These are phyloP conservation scores for Dryomyza anilis DNA, from an alignment of 2,888 invertebrate genomes.

Conservation along the genomic window DNA sequence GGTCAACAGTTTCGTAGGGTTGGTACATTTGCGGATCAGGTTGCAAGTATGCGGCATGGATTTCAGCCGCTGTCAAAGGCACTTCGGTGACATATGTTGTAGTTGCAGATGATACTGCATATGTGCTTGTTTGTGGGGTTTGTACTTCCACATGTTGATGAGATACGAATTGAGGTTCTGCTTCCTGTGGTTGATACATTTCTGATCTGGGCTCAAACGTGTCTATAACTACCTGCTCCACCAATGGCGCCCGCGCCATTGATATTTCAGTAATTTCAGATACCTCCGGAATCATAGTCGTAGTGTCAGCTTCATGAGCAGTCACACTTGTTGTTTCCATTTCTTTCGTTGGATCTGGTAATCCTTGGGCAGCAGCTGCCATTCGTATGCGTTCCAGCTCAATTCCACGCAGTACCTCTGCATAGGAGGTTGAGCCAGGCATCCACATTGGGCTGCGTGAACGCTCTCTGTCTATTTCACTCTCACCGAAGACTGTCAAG, in stretches of 20 bases:
- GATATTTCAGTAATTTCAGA: slow-evolving; percentile 2
- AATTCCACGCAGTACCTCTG: slow-evolving; percentile 76
- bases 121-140: background rate
- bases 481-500: slow-evolving; percentile 43
- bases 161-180: background rate
- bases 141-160: slow-evolving; percentile 15
- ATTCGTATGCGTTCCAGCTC: slow-evolving; percentile 51
- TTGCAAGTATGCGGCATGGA: slow-evolving; percentile 53
- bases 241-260: slow-evolving; percentile 37
- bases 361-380: slow-evolving; percentile 25
- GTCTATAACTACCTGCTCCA: background rate
- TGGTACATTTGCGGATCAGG: slow-evolving; percentile 53
- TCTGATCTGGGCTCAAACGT: background rate
- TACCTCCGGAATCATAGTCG: background rate
- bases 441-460: slow-evolving; percentile 76
- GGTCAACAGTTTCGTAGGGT: slow-evolving; percentile 52
- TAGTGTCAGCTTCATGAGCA: background rate
- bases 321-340: slow-evolving; percentile 7
- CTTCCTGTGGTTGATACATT: background rate
- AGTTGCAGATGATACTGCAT: background rate
- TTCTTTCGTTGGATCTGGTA: slow-evolving; percentile 13
- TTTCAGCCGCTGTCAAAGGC: slow-evolving; percentile 54
- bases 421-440: slow-evolving; percentile 77
- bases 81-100: slow-evolving; percentile 22
- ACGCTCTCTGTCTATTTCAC: slow-evolving; percentile 61